Conservation (phyloP, 2,888 invertebrate genomes). For the Patella depressa region DNA sequence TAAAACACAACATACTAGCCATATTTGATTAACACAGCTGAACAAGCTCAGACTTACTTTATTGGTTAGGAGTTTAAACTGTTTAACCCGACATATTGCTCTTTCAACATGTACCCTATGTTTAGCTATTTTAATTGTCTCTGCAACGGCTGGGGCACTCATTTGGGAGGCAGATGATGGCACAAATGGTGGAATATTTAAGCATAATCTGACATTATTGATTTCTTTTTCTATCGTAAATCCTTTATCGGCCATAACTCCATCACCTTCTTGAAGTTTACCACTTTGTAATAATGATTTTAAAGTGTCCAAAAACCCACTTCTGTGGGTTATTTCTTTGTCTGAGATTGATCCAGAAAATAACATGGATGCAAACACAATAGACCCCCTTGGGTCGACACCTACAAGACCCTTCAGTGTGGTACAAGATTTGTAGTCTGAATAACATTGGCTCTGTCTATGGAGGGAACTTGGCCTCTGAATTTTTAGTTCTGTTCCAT, state of each 20-base stretch:
- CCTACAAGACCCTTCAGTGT: conserved; percentile 28
- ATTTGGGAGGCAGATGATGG: not conserved
- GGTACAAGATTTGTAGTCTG: conserved; percentile 32
- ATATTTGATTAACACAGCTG: not conserved
- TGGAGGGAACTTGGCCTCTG: conserved; percentile 13
- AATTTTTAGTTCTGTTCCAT: conserved; percentile 9
- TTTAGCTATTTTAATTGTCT: not conserved
- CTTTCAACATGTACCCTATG: not conserved
- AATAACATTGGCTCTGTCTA: conserved; percentile 21
- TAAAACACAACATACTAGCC: not conserved
- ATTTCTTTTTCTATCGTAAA: not conserved
- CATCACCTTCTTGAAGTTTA: not conserved
- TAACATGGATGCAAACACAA: conserved; percentile 28
- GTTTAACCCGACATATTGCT: not conserved
- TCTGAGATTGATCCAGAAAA: conserved; percentile 29
- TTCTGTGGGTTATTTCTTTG: conserved; percentile 23
- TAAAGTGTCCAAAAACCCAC: conserved; percentile 16
- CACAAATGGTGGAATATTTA: not conserved
- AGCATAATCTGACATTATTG: not conserved
- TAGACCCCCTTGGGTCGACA: conserved; percentile 28
- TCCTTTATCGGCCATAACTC: not conserved
- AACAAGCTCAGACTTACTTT: not conserved
- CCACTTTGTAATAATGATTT: not conserved
- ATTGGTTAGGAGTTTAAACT: not conserved
- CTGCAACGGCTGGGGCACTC: not conserved